phyloP scores from a whole-genome alignment of 2,888 invertebrate species.

The Tetragonula carbonaria region DNA sequence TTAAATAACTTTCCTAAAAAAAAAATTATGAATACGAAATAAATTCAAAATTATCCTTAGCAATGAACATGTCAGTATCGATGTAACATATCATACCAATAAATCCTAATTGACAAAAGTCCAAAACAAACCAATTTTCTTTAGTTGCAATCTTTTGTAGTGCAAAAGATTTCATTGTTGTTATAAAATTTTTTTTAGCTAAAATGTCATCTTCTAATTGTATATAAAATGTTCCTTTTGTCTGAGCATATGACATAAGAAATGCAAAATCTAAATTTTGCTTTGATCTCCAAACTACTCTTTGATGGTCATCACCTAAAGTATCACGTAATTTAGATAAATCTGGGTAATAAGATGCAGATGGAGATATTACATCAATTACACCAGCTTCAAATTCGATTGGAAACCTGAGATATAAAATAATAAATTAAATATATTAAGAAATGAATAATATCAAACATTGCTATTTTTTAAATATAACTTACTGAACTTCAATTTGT shows the following conservation, averaged over 20 bases:
- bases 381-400: slow-evolving; percentile 91
- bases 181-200: slow-evolving; percentile 93
- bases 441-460: neutral
- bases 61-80: neutral
- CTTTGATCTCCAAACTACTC: slow-evolving; percentile 96
- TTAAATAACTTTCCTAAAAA: slow-evolving; percentile 93
- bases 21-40: slow-evolving; percentile 33
- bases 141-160: slow-evolving; percentile 90
- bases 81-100: slow-evolving; percentile 87
- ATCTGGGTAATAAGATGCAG: slow-evolving; percentile 94
- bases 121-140: slow-evolving; percentile 95
- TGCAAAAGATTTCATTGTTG: slow-evolving; percentile 93
- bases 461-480: slow-evolving; percentile 65
- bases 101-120: slow-evolving; percentile 97
- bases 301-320: slow-evolving; percentile 93
- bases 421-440: neutral
- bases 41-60: neutral
- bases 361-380: slow-evolving; percentile 95
- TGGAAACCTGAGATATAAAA: slow-evolving; percentile 87
- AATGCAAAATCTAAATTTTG: slow-evolving; percentile 97
- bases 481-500: slow-evolving; percentile 91
- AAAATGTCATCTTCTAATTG: slow-evolving; percentile 98
- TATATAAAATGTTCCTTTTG: slow-evolving; percentile 94
- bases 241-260: slow-evolving; percentile 96
- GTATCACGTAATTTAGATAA: slow-evolving; percentile 91